These are phyloP conservation scores for Muscina levida DNA, from an alignment of 2,888 invertebrate species.

Conservation along the genomic window DNA sequence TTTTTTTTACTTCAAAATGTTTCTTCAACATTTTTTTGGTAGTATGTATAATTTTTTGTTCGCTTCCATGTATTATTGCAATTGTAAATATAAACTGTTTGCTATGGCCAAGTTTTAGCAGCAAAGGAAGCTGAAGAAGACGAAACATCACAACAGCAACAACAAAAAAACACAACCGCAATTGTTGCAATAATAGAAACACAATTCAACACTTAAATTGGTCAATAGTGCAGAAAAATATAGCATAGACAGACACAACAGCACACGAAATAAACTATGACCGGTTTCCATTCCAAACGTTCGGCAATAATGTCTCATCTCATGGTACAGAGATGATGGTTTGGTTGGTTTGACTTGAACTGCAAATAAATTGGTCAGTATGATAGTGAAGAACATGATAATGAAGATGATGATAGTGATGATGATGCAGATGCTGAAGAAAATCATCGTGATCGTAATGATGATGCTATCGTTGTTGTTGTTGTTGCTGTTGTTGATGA, in stretches of 20 bases:
- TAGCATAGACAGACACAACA: not conserved
- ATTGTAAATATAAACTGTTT: constrained; percentile 23
- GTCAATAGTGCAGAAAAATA: constrained; percentile 62
- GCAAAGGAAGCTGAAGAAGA: no score
- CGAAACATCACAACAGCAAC: not conserved
- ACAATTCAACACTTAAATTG: constrained; percentile 55
- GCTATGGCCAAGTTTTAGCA: not conserved
- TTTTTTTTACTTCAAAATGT: no score
- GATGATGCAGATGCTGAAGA: constrained; percentile 15
- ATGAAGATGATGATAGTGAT: not conserved
- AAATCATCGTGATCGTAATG: no score
- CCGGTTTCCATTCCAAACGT: constrained; percentile 29
- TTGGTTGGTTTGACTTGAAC: constrained; percentile 42
- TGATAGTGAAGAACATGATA: not conserved
- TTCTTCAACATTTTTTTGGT: no score
- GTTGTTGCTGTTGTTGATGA: no score
- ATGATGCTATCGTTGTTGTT: no score
- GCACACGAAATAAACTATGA: constrained; percentile 2
- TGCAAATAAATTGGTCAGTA: constrained; percentile 33
- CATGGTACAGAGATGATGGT: no score
- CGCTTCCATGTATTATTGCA: no score
- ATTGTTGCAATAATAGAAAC: constrained; percentile 29
- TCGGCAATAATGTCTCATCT: constrained; percentile 43
- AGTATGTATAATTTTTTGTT: no score
- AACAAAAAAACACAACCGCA: no score